phyloP scores from a whole-genome alignment of 2,797 vertebrate species.

The Chelon auratus region DNA sequence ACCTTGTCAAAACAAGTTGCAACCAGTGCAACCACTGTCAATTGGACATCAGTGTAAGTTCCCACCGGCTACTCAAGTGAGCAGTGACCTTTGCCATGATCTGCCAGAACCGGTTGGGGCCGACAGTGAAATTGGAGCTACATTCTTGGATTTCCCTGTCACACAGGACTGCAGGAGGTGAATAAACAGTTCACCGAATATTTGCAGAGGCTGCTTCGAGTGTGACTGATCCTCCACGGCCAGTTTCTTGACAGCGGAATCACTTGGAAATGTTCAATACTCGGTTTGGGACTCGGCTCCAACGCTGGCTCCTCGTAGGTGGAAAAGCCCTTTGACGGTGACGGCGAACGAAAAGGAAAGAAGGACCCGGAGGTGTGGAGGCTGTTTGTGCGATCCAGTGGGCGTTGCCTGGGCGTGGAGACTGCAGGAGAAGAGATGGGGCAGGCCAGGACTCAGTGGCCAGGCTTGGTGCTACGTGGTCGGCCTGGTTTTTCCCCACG shows the following conservation, averaged over 20 bases:
- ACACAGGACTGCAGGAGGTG: constrained; percentile 6
- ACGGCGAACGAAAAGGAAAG: constrained; percentile 31
- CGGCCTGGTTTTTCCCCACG: constrained; percentile 82
- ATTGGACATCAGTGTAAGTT: not conserved
- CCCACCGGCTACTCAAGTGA: constrained; percentile 1
- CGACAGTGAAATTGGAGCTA: not conserved
- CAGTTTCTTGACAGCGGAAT: constrained; percentile 17
- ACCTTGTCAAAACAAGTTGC: not conserved
- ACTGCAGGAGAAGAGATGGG: constrained; percentile 65
- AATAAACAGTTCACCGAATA: not conserved
- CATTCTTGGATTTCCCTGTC: not conserved
- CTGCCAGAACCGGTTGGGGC: not conserved
- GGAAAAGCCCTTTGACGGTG: constrained; percentile 53
- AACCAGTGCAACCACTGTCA: not conserved
- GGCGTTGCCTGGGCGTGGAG: constrained; percentile 79
- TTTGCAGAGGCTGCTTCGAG: constrained; percentile 9
- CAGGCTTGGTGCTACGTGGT: constrained; percentile 82
- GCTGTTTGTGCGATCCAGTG: constrained; percentile 72
- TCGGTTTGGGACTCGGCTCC: constrained; percentile 37
- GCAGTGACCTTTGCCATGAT: not conserved
- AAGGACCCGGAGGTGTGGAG: constrained; percentile 52
- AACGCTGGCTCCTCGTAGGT: constrained; percentile 28
- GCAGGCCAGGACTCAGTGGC: constrained; percentile 73
- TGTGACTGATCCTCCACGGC: not conserved
- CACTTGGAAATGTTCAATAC: constrained; percentile 40